Evolutionary conservation across 2,113 vertebrate genomes (phyloP), one percentile per base, ranked within the genome.

Genomic region (Sardina pilchardus): DNA sequence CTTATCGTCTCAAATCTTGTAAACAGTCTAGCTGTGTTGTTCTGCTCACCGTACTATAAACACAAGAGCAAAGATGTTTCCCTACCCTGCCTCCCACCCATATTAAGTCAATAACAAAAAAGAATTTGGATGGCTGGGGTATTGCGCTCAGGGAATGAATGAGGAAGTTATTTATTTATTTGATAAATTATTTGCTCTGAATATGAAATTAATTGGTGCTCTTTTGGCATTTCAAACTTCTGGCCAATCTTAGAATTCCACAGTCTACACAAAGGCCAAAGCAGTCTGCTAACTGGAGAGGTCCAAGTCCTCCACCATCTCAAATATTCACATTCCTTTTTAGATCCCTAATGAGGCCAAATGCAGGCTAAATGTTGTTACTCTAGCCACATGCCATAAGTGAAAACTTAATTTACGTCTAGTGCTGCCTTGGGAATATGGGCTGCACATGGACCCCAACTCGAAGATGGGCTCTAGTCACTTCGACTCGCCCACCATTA

Each of bases 231-330:
- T 39, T 78, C 71, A 78, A 78, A 78, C 71, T 78, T 78, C 71
- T 56, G 85, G 85, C 85, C 85, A 82, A 81, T 86, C 47, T 86
- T 67, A 86, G 81, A 59, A 59, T 86, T 86, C 85, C 85, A 82
- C 85, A 45, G 53, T 86, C 81, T 34, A 53, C 84, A 71, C 67
- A 86, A 86, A 82, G 53, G 24, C 81, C 81, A 81, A 26, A 59
- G 48, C 80, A 63, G 75, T 85, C 84, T 81, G 78, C 80, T 85
- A 81, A 85, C 63, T 30, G 42, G 67, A 10, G 21, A 39, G 39
- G 71, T 16, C 71, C 30, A 17, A 6, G 30, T 9, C 71, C 71
- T 34, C 24, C 30, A 14, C 26, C 71, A 24, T 6, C 4, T 24
- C 5, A 24, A 24, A 6, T 59, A 24, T 24, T 24, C 21, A 24